A percentile compares a stretch with the other conserved stretches of the same genome.
Evolutionary conservation across 1,140 invertebrate genomes (phyloP).

Genomic region (Aphis craccivora): DNA sequence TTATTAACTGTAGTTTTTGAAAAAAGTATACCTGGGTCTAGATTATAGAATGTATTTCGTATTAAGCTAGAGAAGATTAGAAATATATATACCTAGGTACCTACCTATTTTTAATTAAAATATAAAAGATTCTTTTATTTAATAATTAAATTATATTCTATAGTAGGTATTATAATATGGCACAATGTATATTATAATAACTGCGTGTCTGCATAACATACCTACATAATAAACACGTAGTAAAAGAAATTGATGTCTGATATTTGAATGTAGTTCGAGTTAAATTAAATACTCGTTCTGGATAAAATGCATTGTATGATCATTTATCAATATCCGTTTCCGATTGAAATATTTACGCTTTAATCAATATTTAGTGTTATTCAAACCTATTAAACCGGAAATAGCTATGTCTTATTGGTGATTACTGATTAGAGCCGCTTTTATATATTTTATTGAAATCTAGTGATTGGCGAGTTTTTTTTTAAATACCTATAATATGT

Average conservation of each 20-base stretch:
- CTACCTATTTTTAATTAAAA: background rate
- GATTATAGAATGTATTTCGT: background rate
- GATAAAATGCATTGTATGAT: background rate
- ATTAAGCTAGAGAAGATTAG: background rate
- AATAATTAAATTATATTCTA: no score
- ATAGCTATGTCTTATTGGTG: background rate
- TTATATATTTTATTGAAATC: background rate
- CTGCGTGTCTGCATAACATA: background rate
- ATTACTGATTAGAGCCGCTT: background rate
- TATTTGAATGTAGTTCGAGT: background rate
- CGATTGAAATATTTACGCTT: background rate
- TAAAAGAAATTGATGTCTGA: background rate
- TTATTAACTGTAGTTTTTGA: background rate
- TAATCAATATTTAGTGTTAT: background rate
- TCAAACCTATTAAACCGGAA: background rate
- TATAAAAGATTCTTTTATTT: background rate
- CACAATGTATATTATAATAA: background rate
- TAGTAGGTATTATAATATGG: background rate
- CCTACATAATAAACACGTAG: background rate
- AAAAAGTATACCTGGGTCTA: background rate
- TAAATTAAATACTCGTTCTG: background rate
- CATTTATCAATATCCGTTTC: constrained; percentile 40
- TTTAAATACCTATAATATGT: background rate
- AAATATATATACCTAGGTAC: no score
- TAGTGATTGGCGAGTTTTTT: background rate